Evolutionary conservation across 2,888 invertebrate species (phyloP).

Genomic region (Sceliomorpha sp.): DNA sequence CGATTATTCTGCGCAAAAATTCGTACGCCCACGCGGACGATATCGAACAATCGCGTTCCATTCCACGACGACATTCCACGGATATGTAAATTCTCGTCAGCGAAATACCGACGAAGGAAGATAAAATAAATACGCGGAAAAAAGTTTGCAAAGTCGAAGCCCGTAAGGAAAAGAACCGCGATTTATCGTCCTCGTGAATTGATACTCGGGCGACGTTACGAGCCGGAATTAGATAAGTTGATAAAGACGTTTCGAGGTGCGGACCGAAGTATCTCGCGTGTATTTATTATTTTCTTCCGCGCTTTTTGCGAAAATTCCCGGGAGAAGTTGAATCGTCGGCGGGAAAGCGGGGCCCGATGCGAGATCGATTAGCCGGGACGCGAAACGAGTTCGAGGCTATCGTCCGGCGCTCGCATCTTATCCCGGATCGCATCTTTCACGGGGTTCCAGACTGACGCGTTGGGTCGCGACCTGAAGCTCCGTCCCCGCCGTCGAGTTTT

Average conservation of each 20-base stretch:
- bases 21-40: conserved; percentile 8
- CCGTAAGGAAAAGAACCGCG: conserved; percentile 3
- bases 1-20: conserved; percentile 22
- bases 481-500: neutral
- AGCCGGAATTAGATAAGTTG: conserved; percentile 5
- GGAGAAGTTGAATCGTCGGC: no score
- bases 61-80: conserved; percentile 5
- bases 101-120: conserved; percentile 9
- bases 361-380: no score
- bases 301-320: no score
- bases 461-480: conserved; percentile 63
- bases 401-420: conserved; percentile 70
- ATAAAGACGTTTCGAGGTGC: neutral
- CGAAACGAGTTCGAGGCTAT: neutral
- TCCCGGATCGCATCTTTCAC: conserved; percentile 72
- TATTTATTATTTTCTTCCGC: no score
- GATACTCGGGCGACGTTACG: neutral
- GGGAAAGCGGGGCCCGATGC: no score
- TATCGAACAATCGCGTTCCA: conserved; percentile 7
- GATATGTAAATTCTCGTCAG: conserved; percentile 20
- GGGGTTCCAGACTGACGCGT: conserved; percentile 69
- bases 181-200: neutral
- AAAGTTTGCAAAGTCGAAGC: conserved; percentile 8
- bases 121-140: no score
- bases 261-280: neutral